Evolutionary conservation across 2,113 vertebrate species (phyloP), one percentile per base, ranked within the genome.

Genomic region (Elephantulus edwardii): DNA sequence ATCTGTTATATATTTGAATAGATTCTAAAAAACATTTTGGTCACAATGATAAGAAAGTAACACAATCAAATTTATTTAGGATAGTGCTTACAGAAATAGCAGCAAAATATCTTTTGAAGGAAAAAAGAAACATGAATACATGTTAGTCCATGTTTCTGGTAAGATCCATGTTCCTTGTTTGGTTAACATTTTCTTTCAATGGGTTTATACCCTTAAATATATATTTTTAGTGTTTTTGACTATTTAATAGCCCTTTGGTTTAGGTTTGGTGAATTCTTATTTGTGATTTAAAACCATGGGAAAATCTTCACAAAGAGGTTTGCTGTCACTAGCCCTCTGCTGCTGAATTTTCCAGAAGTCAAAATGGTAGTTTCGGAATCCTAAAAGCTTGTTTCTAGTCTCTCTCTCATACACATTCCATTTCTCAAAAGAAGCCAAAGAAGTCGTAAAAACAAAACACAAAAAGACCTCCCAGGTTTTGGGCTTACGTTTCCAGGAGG

Each of bases 351-450:
- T 40, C 42, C 72, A 35, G 42, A 84, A 92, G 38, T 17, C 16
- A 12, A 70, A n/a, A 70, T 42, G 24, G 44, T 90, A 6, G 30
- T 81, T 93, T 64, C 46, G 40, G 71, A 86, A 33, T 20, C 54
- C 28, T 68, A 33, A 72, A 24, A 4, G 60, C 90, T 93, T 89
- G 13, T 64, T 81, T 87, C 68, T 8, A 4, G 60, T 92, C 92
- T 89, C 11, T 64, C 78, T 87, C 68, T 8, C 83, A 20, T 10
- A 20, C 13, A 16, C 54, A n/a, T 68, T 70, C 46, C 48, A 70
- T 75, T 71, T 88, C 30, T 68, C 4, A 62, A 33, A 8, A 78
- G 10, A 24, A 85, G 6, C n/a, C n/a, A n/a, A n/a, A n/a, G n/a
- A n/a, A n/a, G n/a, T n/a, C n/a, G n/a, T 9, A 74, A 28, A 77